phyloP scores from a whole-genome alignment of 1,140 invertebrate genomes.

The Drosophila hydei region DNA sequence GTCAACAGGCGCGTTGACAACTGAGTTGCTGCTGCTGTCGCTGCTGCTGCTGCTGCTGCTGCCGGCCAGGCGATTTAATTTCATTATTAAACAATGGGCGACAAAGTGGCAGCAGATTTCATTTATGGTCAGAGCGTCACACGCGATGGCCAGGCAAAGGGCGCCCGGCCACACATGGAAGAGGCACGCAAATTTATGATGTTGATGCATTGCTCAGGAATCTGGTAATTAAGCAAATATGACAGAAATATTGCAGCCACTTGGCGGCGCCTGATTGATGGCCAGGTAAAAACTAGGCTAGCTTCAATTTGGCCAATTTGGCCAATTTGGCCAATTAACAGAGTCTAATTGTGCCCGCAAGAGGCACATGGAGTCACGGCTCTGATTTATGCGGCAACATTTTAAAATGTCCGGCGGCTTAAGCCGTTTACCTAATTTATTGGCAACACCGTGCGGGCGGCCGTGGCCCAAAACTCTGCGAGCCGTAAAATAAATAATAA shows the following conservation, averaged over 20 bases:
- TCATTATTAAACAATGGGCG: slow-evolving; percentile 82
- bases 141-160: slow-evolving; percentile 52
- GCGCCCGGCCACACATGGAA: slow-evolving; percentile 44
- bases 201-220: slow-evolving; percentile 82
- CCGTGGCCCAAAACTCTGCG: slow-evolving; percentile 3
- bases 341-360: slow-evolving; percentile 34
- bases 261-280: slow-evolving; percentile 62
- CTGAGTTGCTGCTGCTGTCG: slow-evolving; percentile 24
- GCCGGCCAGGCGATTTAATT: slow-evolving; percentile 62
- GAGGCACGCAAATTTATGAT: slow-evolving; percentile 57
- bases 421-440: slow-evolving; percentile 80
- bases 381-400: slow-evolving; percentile 61
- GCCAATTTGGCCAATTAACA: slow-evolving; percentile 27
- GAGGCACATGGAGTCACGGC: slow-evolving; percentile 32
- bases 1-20: slow-evolving; percentile 78
- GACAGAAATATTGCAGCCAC: slow-evolving; percentile 77
- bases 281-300: no score
- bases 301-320: not conserved
- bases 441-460: slow-evolving; percentile 28
- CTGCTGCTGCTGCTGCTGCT: not conserved
- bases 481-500: slow-evolving; percentile 74
- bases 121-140: slow-evolving; percentile 63
- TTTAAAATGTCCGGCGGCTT: slow-evolving; percentile 55
- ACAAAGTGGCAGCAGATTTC: slow-evolving; percentile 80
- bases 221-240: slow-evolving; percentile 83